Percentiles rank a stretch among this genome's conserved stretches.
phyloP scores from a whole-genome alignment of 2,888 invertebrate species.

The Philopedon plagiatum region DNA sequence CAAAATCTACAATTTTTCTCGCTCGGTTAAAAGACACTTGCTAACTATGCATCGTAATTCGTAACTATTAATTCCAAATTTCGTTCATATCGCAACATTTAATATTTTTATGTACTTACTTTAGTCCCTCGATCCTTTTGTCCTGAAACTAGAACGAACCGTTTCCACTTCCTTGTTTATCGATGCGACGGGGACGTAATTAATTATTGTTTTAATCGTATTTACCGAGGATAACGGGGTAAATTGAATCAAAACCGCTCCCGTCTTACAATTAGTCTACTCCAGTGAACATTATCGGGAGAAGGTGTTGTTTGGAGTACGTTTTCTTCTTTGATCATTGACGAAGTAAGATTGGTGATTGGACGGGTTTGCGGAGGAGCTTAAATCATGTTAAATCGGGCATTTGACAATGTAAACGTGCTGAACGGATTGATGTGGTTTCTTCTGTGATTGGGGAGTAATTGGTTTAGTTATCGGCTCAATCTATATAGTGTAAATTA shows the following conservation, averaged over 20 bases:
- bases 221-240: slow-evolving; percentile 31
- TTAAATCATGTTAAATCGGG: slow-evolving; percentile 5
- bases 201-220: slow-evolving; percentile 44
- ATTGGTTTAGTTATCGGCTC: not conserved
- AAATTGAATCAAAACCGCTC: slow-evolving; percentile 40
- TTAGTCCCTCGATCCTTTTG: too few relatives aligned
- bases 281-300: slow-evolving; percentile 32
- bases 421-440: not conserved
- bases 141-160: not conserved
- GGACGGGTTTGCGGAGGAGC: not conserved
- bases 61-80: not conserved
- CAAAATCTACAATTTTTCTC: not conserved
- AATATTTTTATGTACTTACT: not conserved
- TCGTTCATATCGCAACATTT: too few relatives aligned
- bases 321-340: slow-evolving; percentile 31
- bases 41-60: too few relatives aligned
- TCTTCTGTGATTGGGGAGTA: not conserved
- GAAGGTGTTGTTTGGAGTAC: slow-evolving; percentile 24
- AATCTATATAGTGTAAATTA: too few relatives aligned
- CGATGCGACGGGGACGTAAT: slow-evolving; percentile 29
- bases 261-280: slow-evolving; percentile 35
- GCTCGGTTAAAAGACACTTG: not conserved
- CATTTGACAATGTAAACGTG: slow-evolving; percentile 1
- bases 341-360: slow-evolving; percentile 8
- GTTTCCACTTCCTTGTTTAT: slow-evolving; percentile 6